Conservation (phyloP, 2,797 vertebrate species). For the Sebastes nivosus region DNA sequence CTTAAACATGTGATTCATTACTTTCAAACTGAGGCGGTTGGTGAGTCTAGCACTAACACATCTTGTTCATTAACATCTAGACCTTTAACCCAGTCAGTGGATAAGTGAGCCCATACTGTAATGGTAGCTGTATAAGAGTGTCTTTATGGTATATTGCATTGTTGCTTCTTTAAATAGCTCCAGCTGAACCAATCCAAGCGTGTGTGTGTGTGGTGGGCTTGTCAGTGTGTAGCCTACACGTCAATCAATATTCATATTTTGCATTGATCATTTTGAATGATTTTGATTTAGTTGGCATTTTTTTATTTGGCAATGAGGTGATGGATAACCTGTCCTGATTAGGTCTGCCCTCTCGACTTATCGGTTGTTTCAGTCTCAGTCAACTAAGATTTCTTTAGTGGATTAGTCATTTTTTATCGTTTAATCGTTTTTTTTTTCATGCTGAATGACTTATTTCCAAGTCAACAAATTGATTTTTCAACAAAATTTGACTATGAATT, state of each 20-base stretch:
- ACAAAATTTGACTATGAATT: too few relatives aligned
- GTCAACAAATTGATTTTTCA: too few relatives aligned
- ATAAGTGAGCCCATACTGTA: too few relatives aligned
- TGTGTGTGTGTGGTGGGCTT: neutral
- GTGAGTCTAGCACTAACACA: neutral
- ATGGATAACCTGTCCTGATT: too few relatives aligned
- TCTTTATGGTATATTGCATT: neutral
- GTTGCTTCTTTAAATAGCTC: neutral
- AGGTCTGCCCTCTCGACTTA: too few relatives aligned
- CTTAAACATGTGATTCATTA: neutral
- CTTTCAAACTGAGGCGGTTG: neutral
- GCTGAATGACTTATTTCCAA: too few relatives aligned
- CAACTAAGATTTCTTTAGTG: too few relatives aligned
- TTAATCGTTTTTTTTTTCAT: too few relatives aligned
- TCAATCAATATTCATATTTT: neutral
- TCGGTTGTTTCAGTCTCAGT: too few relatives aligned
- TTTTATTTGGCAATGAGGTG: neutral
- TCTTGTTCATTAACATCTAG: neutral
- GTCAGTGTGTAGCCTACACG: neutral
- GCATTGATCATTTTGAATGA: neutral
- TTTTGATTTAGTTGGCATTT: neutral
- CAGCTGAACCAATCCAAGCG: neutral
- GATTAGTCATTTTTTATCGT: too few relatives aligned
- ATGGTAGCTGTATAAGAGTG: neutral
- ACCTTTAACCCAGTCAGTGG: neutral